Base-by-base conservation (phyloP, 37 sponge, comb jelly and placozoan genomes). In the Cliona cf. orientalis region DNA sequence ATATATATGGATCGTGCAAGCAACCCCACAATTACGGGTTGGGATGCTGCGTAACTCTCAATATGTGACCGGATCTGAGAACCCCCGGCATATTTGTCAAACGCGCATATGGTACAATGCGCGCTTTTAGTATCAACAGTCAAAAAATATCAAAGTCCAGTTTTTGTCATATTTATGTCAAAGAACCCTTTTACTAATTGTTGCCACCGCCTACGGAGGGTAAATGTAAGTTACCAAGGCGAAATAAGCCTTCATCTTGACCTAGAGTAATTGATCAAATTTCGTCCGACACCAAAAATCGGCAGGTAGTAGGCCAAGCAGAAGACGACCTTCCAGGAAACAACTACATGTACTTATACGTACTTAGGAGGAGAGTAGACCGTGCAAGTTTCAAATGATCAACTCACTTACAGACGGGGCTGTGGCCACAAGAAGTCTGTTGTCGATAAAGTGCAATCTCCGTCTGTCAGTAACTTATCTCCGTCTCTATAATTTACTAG, bases 221-320 rank as follows among this genome's bases (percentile, higher is more conserved):
- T n/a, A n/a, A n/a, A n/a, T n/a, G n/a, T n/a, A n/a, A n/a, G n/a
- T n/a, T n/a, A n/a, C n/a, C n/a, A n/a, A n/a, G n/a, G n/a, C n/a
- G n/a, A n/a, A n/a, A n/a, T n/a, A n/a, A n/a, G n/a, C n/a, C n/a
- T n/a, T n/a, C n/a, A n/a, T n/a, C n/a, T n/a, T n/a, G n/a, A n/a
- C n/a, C n/a, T 62, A 62, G 63, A 62, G 63, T 62, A 62, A 62
- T 62, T 62, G 63, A 62, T 62, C 63, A 62, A 62, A 62, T n/a
- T 62, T 26, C 63, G 63, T 22, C 63, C 63, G 63, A 62, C 26
- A 62, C 26, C 17, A 62, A 62, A 62, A 62, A 62, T 62, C 63
- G 23, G 63, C 63, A 62, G 23, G 63, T 26, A 62, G 23, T 62
- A 62, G 26, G 23, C 29, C 63, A 62, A 62, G 63, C 14, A 49